A percentile compares a stretch with the other conserved stretches of the same genome.
Evolutionary conservation across 2,888 invertebrate species (phyloP).

Genomic region (Drosophila peninsularis): DNA sequence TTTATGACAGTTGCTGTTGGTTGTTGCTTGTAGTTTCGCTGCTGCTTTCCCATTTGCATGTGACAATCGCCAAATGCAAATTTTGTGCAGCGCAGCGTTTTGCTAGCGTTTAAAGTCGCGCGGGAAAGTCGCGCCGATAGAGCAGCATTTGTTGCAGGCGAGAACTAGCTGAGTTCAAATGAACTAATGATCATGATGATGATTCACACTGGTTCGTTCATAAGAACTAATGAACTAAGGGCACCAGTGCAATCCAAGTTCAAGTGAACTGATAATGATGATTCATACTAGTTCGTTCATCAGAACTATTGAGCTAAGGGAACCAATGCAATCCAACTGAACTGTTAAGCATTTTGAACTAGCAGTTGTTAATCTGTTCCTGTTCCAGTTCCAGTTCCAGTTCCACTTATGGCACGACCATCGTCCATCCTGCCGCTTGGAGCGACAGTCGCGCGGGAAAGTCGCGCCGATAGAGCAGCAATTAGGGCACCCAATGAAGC

Average conservation of each 20-base stretch:
- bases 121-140: slow-evolving; percentile 65
- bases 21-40: slow-evolving; percentile 47
- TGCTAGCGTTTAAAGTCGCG: slow-evolving; percentile 67
- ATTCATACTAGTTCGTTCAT: too few species aligned
- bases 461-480: too few species aligned
- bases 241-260: too few species aligned
- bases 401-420: not conserved
- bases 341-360: not conserved
- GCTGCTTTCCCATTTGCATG: slow-evolving; percentile 57
- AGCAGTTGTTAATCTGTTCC: too few species aligned
- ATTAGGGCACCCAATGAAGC: not conserved
- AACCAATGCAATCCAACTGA: not conserved
- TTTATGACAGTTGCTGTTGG: slow-evolving; percentile 69
- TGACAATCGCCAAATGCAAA: slow-evolving; percentile 64
- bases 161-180: not conserved
- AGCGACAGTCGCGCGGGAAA: too few species aligned
- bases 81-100: slow-evolving; percentile 78
- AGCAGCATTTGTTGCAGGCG: not conserved
- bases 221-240: not conserved
- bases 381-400: not conserved
- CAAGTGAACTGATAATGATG: too few species aligned
- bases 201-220: not conserved
- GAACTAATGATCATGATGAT: too few species aligned
- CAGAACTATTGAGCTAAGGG: too few species aligned
- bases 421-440: not conserved